A percentile compares a stretch with the other conserved stretches of the same genome.
These are phyloP conservation scores for Dryobates pubescens DNA, from an alignment of 2,797 vertebrate species.

Conservation along the genomic window DNA sequence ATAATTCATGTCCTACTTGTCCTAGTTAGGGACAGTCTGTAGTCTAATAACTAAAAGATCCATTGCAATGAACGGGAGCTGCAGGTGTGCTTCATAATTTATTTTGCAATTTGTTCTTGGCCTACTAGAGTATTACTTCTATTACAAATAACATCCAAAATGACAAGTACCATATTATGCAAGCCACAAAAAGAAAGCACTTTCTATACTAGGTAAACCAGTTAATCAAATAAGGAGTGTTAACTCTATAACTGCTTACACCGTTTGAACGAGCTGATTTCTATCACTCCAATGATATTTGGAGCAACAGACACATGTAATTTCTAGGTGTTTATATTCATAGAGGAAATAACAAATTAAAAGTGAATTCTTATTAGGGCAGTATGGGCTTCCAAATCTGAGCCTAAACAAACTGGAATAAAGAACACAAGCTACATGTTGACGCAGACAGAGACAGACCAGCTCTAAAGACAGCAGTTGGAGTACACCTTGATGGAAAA, in stretches of 20 bases:
- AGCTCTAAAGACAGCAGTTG: not conserved
- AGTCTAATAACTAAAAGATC: not conserved
- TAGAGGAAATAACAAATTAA: not conserved
- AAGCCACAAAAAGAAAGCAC: not conserved
- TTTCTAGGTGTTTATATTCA: not conserved
- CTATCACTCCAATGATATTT: not conserved
- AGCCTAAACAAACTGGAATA: not conserved
- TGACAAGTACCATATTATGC: not conserved
- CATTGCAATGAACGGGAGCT: not conserved
- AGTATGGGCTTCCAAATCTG: not conserved
- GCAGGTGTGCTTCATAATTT: not conserved
- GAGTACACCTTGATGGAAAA: not conserved
- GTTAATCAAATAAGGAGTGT: conserved; percentile 23
- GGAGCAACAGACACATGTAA: not conserved
- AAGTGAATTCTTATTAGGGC: not conserved
- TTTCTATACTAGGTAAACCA: not conserved
- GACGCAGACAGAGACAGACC: not conserved
- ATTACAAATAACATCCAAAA: not conserved
- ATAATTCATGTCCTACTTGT: not conserved
- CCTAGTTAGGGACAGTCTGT: not conserved
- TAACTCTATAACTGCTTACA: not conserved
- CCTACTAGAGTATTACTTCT: not conserved
- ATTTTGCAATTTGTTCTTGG: conserved; percentile 1
- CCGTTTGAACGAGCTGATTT: conserved; percentile 17
- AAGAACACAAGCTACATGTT: not conserved